Conservation (phyloP, 1,140 invertebrate species). For the Periplaneta americana region DNA sequence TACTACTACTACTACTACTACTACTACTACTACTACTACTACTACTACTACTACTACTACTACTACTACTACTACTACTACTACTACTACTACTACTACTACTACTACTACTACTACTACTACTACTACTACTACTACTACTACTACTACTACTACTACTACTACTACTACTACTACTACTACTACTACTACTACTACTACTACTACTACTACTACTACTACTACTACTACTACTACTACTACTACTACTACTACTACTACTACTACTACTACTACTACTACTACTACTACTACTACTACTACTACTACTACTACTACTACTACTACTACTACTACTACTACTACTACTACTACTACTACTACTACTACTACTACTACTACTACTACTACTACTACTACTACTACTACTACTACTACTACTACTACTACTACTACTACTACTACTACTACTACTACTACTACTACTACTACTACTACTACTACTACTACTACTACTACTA, state of each 20-base stretch:
- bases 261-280: background rate
- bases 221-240: background rate
- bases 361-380: background rate
- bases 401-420: background rate
- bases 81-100: too few relatives aligned
- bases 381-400: background rate
- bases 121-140: background rate
- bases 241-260: background rate
- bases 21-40: too few relatives aligned
- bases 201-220: background rate
- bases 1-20: too few relatives aligned
- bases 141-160: background rate
- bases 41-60: too few relatives aligned
- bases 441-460: background rate
- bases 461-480: slow-evolving; percentile 19
- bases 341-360: background rate
- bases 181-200: background rate
- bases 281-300: background rate
- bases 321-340: background rate
- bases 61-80: too few relatives aligned
- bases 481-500: slow-evolving; percentile 1
- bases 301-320: background rate
- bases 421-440: background rate
- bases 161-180: background rate
- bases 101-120: too few relatives aligned